Evolutionary conservation across 2,797 vertebrate species (phyloP), one percentile per base, ranked within the genome.

Genomic region (Anguilla megastoma): DNA sequence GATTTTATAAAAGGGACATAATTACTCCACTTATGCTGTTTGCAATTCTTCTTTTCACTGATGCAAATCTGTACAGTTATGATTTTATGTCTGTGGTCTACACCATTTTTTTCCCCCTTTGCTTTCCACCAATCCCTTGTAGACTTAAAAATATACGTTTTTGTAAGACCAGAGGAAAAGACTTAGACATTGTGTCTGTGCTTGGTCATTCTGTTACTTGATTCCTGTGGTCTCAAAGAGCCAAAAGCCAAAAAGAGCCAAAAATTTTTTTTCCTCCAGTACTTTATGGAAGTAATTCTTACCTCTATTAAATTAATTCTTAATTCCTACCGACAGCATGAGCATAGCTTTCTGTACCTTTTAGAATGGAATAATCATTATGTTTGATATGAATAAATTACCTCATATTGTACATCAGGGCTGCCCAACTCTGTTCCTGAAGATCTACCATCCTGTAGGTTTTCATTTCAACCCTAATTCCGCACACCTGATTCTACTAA

Each of bases 1-100:
- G 18, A 36, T 7, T 45, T 80, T 80, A 9, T 48, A 48, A 48
- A 48, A 24, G 76, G 33, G 21, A 24, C 76, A 45, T 80, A 48
- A 80, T 45, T 80, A 45, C 76, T 45, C 36, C 5, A 45, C 76
- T 80, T 48, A 36, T 80, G 16, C 24, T 45, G 36, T 80, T 80
- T 5, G 33, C 10, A 14, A 41, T 16, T 79, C 9, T 27, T 41
- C 36, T 21, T 41, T 45, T 36, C 74, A 45, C 33, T 21, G 24
- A 48, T 48, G 18, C 16, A 82, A 82, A 82, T 82, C 74, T 21
- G 45, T 50, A 82, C 79, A 79, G 74, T 50, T 82, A 82, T 82
- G 45, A 27, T 24, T 50, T 82, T 14, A 82, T 8, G 2, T 82
- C 79, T 82, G 79, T 50, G 79, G 79, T 50, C 41, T 41, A 18